Percentiles rank a stretch among this genome's conserved stretches.
Evolutionary conservation across 1,140 invertebrate genomes (phyloP).

Genomic region (Bombyx mandarina): DNA sequence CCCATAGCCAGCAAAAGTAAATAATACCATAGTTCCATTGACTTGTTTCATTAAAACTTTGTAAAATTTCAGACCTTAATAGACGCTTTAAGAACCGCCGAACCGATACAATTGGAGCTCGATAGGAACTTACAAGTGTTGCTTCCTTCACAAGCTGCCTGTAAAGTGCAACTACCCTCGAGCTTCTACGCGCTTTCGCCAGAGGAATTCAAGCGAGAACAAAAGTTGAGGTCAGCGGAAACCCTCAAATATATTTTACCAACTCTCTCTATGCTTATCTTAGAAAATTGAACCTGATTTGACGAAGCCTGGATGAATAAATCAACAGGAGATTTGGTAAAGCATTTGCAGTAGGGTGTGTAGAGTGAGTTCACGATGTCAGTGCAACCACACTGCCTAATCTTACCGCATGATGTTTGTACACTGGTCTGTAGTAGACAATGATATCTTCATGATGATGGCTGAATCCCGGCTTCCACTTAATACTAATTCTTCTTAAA

Average conservation of each 20-base stretch:
- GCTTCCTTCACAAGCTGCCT: conserved; percentile 79
- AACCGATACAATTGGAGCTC: conserved; percentile 85
- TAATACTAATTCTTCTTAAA: too few species aligned
- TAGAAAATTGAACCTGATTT: too few species aligned
- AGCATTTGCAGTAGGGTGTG: too few species aligned
- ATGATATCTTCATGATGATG: too few species aligned
- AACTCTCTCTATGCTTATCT: neutral
- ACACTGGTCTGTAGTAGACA: too few species aligned
- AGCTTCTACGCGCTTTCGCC: conserved; percentile 86
- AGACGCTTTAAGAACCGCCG: conserved; percentile 83
- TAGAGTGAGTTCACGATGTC: too few species aligned
- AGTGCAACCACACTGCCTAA: too few species aligned
- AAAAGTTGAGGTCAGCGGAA: conserved; percentile 75
- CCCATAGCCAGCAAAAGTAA: neutral
- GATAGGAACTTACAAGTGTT: conserved; percentile 90
- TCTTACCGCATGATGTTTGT: too few species aligned
- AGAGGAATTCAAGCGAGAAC: conserved; percentile 89
- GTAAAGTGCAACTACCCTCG: conserved; percentile 79
- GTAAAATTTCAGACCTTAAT: conserved; percentile 74
- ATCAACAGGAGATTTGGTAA: too few species aligned
- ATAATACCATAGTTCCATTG: neutral
- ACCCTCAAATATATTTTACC: neutral
- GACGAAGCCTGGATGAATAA: too few species aligned
- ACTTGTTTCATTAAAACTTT: neutral
- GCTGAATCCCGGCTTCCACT: too few species aligned